These are phyloP conservation scores for Clarias laeviceps DNA, from an alignment of 2,797 vertebrate genomes.

Conservation along the genomic window DNA sequence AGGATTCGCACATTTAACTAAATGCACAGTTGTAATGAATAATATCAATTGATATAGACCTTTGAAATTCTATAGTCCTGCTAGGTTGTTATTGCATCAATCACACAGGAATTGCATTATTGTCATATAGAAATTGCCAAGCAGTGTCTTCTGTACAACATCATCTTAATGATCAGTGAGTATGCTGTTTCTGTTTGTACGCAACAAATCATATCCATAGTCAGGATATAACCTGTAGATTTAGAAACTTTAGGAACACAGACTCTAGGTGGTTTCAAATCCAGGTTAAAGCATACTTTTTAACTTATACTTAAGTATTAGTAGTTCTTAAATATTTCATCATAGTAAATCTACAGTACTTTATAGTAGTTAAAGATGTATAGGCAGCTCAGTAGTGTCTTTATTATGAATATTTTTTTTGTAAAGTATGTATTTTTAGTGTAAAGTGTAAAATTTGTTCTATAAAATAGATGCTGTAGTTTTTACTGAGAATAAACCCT, in stretches of 20 bases:
- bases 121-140: neutral
- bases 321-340: neutral
- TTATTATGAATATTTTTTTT: neutral
- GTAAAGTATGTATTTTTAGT: neutral
- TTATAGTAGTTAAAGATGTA: neutral
- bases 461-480: neutral
- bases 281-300: neutral
- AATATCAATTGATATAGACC: neutral
- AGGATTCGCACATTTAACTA: constrained; percentile 5
- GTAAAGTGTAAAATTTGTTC: neutral
- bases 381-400: neutral
- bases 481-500: neutral
- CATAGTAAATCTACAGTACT: neutral
- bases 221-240: neutral
- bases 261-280: neutral
- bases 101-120: neutral
- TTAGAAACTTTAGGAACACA: neutral
- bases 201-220: neutral
- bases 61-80: neutral
- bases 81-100: neutral
- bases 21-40: neutral
- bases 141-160: neutral
- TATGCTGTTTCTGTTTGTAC: neutral
- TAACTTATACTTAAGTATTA: neutral
- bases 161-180: neutral